Percentiles rank a stretch among this genome's conserved stretches.
These are phyloP conservation scores for Drosophila fuyamai DNA, from an alignment of 1,140 invertebrate genomes.

Conservation along the genomic window DNA sequence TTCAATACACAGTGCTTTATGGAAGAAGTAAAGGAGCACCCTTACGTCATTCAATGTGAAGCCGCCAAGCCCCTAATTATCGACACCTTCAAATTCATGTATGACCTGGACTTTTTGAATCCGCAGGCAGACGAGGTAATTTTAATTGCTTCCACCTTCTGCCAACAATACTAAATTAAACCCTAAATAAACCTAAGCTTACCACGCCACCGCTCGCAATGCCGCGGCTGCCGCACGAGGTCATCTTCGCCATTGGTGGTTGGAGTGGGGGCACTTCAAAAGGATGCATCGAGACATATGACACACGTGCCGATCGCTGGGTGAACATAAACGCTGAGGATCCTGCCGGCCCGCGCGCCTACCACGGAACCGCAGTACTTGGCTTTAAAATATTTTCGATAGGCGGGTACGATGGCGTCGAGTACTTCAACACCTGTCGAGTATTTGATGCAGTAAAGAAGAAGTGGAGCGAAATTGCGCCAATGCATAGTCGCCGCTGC, in stretches of 20 bases:
- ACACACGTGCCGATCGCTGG: constrained; percentile 89
- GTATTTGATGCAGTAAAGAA: constrained; percentile 89
- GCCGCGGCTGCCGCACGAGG: constrained; percentile 89
- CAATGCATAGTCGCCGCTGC: constrained; percentile 87
- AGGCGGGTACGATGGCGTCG: constrained; percentile 91
- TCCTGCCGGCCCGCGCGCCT: constrained; percentile 88
- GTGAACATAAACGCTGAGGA: constrained; percentile 87
- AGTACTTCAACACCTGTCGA: constrained; percentile 90
- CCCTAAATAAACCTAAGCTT: constrained; percentile 76
- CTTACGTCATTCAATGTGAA: constrained; percentile 88
- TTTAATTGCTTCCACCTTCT: constrained; percentile 2
- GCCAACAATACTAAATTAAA: not conserved
- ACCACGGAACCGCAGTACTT: constrained; percentile 90
- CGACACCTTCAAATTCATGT: constrained; percentile 87
- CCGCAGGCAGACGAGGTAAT: constrained; percentile 85
- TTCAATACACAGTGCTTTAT: constrained; percentile 85
- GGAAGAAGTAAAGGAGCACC: constrained; percentile 88
- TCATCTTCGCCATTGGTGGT: constrained; percentile 91
- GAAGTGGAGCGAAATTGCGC: constrained; percentile 88
- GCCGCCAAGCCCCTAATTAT: constrained; percentile 88
- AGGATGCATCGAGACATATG: constrained; percentile 92
- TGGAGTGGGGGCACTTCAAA: constrained; percentile 93
- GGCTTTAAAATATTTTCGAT: constrained; percentile 91
- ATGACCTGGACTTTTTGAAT: constrained; percentile 87
- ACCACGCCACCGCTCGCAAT: constrained; percentile 87